Percentiles rank a stretch among this genome's conserved stretches.
Evolutionary conservation across 92 coral and sea anemone species (phyloP).

Genomic region (Parazoanthus swiftii): DNA sequence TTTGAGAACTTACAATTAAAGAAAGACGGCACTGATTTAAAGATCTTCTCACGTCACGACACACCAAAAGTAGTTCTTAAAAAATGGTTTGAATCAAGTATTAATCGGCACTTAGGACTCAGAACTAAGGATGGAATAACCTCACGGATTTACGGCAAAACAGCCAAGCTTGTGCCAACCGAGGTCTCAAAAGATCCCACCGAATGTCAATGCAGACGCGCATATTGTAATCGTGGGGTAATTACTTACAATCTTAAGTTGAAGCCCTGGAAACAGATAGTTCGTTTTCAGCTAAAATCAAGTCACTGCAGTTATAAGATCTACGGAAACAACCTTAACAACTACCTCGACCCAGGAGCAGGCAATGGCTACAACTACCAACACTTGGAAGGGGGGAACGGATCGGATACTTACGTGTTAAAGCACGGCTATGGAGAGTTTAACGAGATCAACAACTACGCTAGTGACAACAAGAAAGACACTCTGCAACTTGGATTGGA

Average conservation of each 20-base stretch:
- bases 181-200: slow-evolving; percentile 53
- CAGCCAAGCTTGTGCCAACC: slow-evolving; percentile 30
- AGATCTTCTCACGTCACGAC: background rate
- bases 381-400: slow-evolving; percentile 43
- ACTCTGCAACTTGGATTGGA: slow-evolving; percentile 51
- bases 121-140: slow-evolving; percentile 56
- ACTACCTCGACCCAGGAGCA: slow-evolving; percentile 67
- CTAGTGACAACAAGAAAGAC: slow-evolving; percentile 44
- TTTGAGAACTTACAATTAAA: background rate
- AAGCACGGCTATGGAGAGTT: slow-evolving; percentile 52
- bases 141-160: background rate
- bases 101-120: slow-evolving; percentile 43
- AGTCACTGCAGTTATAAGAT: slow-evolving; percentile 64
- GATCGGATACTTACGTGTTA: slow-evolving; percentile 61
- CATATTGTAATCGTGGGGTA: background rate
- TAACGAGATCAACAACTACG: slow-evolving; percentile 43
- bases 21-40: background rate
- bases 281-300: slow-evolving; percentile 27
- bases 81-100: slow-evolving; percentile 38
- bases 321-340: slow-evolving; percentile 50
- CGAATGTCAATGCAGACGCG: background rate
- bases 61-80: background rate
- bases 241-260: background rate
- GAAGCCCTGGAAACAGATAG: background rate
- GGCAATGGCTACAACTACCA: slow-evolving; percentile 56